Base-by-base conservation (phyloP, 2,113 vertebrate species). In the Rhinolophus sinicus region DNA sequence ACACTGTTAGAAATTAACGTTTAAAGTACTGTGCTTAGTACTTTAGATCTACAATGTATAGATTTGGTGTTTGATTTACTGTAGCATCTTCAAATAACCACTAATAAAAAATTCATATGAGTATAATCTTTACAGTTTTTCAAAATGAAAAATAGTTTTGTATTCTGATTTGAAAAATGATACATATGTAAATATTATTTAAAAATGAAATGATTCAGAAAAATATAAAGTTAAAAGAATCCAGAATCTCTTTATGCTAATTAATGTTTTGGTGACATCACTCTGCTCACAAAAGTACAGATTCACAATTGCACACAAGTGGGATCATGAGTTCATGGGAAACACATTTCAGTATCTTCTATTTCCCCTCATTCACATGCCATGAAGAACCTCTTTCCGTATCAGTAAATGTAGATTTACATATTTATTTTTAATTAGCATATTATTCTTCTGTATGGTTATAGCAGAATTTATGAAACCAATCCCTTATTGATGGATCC, bases 101-200 rank as follows among this genome's bases (percentile, higher is more conserved):
- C 16, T 52, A 73, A 93, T 35, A 96, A 81, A 92, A 69, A n/a
- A 64, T 38, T 56, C 22, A 93, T 0, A 54, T 62, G 21, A 70
- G 4, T 30, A 58, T 38, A 2, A 52, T 93, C 50, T 81, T 28
- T 33, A n/a, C 22, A 50, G 24, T 76, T 70, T 96, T 88, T 89
- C 35, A 81, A 52, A 73, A 52, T 88, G 58, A 93, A 72, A 84
- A 94, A 26, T 30, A 47, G 10, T 91, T 67, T 67, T 40, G 19
- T 78, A 52, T 94, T 96, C 58, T 86, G 35, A 58, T 62, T 52
- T 54, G 40, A 93, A 95, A 91, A 86, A 33, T 44, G 30, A 52
- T 54, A 35, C 9, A n/a, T 47, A 44, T 44, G 40, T 44, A 30
- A 64, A 75, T 94, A 40, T 56, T 89, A 2, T 35, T 35, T n/a